Percentiles rank a stretch among this genome's conserved stretches.
Evolutionary conservation across 2,797 vertebrate genomes (phyloP).

Genomic region (Chelon auratus): DNA sequence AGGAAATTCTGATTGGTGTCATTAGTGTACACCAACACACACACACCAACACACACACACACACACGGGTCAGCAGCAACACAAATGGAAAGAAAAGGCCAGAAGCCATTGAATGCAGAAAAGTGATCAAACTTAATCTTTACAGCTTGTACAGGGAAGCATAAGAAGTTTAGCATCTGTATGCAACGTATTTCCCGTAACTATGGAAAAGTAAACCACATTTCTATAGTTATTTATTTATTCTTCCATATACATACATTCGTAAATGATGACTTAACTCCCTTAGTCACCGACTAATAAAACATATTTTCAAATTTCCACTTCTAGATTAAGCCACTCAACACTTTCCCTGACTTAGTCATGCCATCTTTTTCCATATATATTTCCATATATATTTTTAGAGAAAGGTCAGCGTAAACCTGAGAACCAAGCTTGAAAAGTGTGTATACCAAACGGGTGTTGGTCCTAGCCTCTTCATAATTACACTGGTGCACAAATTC

Average conservation of each 20-base stretch:
- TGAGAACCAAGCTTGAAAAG: not conserved
- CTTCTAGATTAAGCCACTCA: not conserved
- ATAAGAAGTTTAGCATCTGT: not conserved
- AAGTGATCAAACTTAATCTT: constrained; percentile 12
- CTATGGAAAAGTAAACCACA: not conserved
- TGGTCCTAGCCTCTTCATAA: not conserved
- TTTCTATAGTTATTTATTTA: too few species aligned
- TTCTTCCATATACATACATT: too few species aligned
- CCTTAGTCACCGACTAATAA: not conserved
- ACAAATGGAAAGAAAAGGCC: not conserved
- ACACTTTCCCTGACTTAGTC: not conserved
- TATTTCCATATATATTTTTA: not conserved
- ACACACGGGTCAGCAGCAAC: constrained; percentile 2
- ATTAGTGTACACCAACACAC: constrained; percentile 61
- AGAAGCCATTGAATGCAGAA: not conserved
- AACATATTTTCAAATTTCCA: not conserved
- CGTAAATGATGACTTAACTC: too few species aligned
- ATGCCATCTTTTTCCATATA: not conserved
- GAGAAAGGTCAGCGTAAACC: not conserved
- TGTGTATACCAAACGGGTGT: not conserved
- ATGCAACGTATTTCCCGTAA: not conserved
- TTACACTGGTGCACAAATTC: not conserved
- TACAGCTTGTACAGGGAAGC: not conserved
- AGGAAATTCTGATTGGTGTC: constrained; percentile 75
- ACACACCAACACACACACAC: constrained; percentile 22